Conservation (phyloP, 2,797 vertebrate species). For the Pseudomugil tenellus region DNA sequence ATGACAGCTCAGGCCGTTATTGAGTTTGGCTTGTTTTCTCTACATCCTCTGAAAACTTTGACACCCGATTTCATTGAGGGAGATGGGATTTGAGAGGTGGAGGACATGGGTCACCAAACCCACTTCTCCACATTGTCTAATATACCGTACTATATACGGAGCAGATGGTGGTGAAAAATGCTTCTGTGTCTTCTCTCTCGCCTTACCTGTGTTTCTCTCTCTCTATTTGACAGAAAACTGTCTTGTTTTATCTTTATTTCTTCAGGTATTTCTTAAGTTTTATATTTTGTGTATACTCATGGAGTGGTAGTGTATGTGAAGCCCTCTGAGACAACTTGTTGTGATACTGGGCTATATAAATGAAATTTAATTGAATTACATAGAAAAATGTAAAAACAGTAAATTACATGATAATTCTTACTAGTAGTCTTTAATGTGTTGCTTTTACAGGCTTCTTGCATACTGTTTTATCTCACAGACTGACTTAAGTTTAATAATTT, state of each 20-base stretch:
- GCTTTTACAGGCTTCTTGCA: background rate
- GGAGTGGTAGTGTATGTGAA: too few species aligned
- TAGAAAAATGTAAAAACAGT: background rate
- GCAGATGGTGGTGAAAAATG: constrained; percentile 59
- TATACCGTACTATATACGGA: constrained; percentile 56
- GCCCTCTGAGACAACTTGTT: too few species aligned
- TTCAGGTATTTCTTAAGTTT: background rate
- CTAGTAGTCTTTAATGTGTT: background rate
- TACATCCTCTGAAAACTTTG: constrained; percentile 78
- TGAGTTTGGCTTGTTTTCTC: constrained; percentile 81
- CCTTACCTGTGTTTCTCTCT: constrained; percentile 7
- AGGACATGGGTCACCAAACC: constrained; percentile 73
- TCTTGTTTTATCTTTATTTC: constrained; percentile 4
- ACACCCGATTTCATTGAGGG: constrained; percentile 80
- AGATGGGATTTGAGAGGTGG: constrained; percentile 79
- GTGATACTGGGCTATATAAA: too few species aligned
- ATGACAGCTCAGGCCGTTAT: constrained; percentile 73
- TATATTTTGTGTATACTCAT: background rate
- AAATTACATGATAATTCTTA: background rate
- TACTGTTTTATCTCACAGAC: background rate
- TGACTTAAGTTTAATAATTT: too few species aligned
- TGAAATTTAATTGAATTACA: too few species aligned
- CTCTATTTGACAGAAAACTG: constrained; percentile 3
- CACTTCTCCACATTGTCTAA: constrained; percentile 63
- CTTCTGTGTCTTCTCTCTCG: constrained; percentile 15